Evolutionary conservation across 2,888 invertebrate genomes (phyloP), one percentile per base, ranked within the genome.

Genomic region (Drosophila percnosoma): DNA sequence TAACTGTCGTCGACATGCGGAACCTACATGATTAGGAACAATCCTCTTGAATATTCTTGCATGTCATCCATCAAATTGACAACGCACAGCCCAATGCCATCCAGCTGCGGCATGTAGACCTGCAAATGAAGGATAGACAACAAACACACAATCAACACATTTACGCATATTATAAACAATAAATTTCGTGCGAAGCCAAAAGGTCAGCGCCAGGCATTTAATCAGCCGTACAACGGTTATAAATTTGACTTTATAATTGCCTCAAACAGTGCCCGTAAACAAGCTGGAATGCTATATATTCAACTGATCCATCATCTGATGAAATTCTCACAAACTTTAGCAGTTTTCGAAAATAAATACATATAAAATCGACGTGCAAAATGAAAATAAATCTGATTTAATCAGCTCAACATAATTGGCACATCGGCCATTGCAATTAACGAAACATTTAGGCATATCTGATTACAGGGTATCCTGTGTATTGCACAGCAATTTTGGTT

Each of bases 1-100:
- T 21, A 18, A 36, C 24, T 45, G 45, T 52, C 38, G n/a, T n/a
- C 36, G 21, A 7, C 15, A 21, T 21, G 57, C 42, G 40, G 58
- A 60, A 95, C 95, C 95, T 91, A 95, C 95, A 95, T 95, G 36
- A 94, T 93, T 31, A 95, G 92, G 85, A 95, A 95, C 27, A 95
- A 93, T 40, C 95, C 95, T 73, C 95, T 93, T 90, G 95, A 94
- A 83, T 95, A 95, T 83, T 95, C 95, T 75, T 95, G 95, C 94
- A 95, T 95, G 82, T 95, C 95, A 83, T 95, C 95, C 67, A 94
- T 94, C 72, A 95, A 92, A 91, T 95, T 95, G n/a, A 95, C 94
- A 8, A 95, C 93, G 85, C 96, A 96, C 59, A 95, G 92, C 1
- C 95, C 95, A 27, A 95, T 94, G 7, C 95, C 95, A 77, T 94